Percentiles rank a stretch among this genome's conserved stretches.
Conservation (phyloP, 2,888 invertebrate genomes). For the Xestia xanthographa region DNA sequence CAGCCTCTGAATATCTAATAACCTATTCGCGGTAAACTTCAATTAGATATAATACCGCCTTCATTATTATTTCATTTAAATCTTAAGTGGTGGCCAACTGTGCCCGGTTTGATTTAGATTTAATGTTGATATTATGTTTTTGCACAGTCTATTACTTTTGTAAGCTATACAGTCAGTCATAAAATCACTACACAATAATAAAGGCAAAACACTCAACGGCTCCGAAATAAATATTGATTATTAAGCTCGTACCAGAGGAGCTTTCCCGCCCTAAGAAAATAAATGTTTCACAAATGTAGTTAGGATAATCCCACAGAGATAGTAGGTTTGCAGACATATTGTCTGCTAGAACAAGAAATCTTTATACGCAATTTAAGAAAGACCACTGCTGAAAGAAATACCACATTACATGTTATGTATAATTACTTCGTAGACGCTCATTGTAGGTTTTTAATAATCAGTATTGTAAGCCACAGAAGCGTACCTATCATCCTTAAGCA, state of each 20-base stretch:
- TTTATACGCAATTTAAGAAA: not conserved
- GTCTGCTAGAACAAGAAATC: not conserved
- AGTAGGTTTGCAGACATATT: not conserved
- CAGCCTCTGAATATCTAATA: slow-evolving; percentile 77
- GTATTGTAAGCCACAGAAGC: slow-evolving; percentile 18
- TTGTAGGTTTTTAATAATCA: slow-evolving; percentile 25
- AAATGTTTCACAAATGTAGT: not conserved
- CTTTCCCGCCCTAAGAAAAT: not conserved
- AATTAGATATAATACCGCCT: slow-evolving; percentile 55
- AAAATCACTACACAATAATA: not conserved
- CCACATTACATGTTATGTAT: not conserved
- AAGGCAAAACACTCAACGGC: not conserved
- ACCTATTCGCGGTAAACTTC: slow-evolving; percentile 68
- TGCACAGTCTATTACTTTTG: not conserved
- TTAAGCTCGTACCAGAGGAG: not conserved
- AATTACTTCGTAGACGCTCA: slow-evolving; percentile 2
- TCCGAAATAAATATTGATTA: not conserved
- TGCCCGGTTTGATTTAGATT: slow-evolving; percentile 27
- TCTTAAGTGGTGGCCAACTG: slow-evolving; percentile 46
- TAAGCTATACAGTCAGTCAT: not conserved
- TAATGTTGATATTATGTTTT: slow-evolving; percentile 17
- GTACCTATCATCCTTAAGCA: slow-evolving; percentile 28
- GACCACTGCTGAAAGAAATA: not conserved
- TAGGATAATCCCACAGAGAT: not conserved
- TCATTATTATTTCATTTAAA: slow-evolving; percentile 51